A percentile compares a stretch with the other conserved stretches of the same genome.
Conservation (phyloP, 64 coral and sea anemone genomes). For the Dendronephthya gigantea region DNA sequence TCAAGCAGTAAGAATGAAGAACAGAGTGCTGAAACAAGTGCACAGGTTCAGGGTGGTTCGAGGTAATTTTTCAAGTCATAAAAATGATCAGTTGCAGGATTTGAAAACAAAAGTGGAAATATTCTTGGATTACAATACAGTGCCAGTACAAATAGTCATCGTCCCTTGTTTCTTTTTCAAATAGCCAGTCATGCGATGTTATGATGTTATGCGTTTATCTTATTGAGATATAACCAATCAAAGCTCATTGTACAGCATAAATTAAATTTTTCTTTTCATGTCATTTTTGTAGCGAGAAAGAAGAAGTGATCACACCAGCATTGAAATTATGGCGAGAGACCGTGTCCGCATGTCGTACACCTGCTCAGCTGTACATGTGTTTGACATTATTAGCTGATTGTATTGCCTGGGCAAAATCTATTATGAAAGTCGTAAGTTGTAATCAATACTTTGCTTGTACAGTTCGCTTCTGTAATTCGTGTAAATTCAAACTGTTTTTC, state of each 20-base stretch:
- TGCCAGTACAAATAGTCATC: too few species aligned
- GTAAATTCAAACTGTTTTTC: background rate
- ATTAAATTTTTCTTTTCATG: background rate
- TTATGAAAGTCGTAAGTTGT: conserved; percentile 95
- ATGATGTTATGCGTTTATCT: too few species aligned
- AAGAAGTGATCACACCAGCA: conserved; percentile 52
- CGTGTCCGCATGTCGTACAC: conserved; percentile 48
- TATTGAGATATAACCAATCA: too few species aligned
- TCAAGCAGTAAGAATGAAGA: background rate
- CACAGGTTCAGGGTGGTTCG: background rate
- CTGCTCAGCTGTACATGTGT: conserved; percentile 77
- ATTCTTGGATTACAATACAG: too few species aligned
- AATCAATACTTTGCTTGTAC: background rate
- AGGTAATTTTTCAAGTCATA: background rate
- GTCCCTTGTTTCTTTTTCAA: too few species aligned
- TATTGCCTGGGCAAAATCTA: conserved; percentile 94
- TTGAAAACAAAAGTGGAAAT: background rate
- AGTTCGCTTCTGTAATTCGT: background rate
- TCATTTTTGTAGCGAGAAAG: conserved; percentile 17
- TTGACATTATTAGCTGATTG: conserved; percentile 58
- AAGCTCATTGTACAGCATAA: too few species aligned
- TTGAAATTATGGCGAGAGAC: conserved; percentile 71
- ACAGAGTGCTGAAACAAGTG: background rate
- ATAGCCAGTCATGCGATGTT: too few species aligned
- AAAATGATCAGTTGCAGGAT: background rate